Evolutionary conservation across 2,888 invertebrate species (phyloP).

Genomic region (Pharmacophagus antenor): DNA sequence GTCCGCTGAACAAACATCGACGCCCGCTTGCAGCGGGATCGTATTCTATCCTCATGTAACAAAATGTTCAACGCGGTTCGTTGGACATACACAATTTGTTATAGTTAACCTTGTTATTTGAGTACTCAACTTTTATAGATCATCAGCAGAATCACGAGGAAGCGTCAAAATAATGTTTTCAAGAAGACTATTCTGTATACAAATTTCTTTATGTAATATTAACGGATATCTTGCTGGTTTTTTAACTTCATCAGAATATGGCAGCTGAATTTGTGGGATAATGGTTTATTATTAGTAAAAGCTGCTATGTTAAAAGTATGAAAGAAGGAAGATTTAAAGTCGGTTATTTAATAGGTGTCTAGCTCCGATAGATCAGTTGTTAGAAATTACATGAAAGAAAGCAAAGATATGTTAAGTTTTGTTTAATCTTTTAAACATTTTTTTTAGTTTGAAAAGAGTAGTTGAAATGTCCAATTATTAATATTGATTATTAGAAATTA

Average conservation of each 20-base stretch:
- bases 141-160: background rate
- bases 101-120: background rate
- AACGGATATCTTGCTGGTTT: too few species aligned
- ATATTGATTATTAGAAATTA: too few species aligned
- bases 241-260: too few species aligned
- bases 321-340: too few species aligned
- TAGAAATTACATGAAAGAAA: background rate
- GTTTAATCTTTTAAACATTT: background rate
- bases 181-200: too few species aligned
- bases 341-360: too few species aligned
- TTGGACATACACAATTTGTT: background rate
- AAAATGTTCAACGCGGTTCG: slow-evolving; percentile 2
- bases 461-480: background rate
- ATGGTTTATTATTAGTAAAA: too few species aligned
- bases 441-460: too few species aligned
- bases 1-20: slow-evolving; percentile 9
- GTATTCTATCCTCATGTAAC: slow-evolving; percentile 5
- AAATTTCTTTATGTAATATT: background rate
- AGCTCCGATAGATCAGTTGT: too few species aligned
- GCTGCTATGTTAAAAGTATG: too few species aligned
- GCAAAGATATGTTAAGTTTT: background rate
- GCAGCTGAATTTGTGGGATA: too few species aligned
- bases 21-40: slow-evolving; percentile 4
- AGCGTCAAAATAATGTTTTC: too few species aligned
- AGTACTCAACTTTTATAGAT: background rate